Evolutionary conservation across 2,888 invertebrate species (phyloP).

Genomic region (Lissonota sp.): DNA sequence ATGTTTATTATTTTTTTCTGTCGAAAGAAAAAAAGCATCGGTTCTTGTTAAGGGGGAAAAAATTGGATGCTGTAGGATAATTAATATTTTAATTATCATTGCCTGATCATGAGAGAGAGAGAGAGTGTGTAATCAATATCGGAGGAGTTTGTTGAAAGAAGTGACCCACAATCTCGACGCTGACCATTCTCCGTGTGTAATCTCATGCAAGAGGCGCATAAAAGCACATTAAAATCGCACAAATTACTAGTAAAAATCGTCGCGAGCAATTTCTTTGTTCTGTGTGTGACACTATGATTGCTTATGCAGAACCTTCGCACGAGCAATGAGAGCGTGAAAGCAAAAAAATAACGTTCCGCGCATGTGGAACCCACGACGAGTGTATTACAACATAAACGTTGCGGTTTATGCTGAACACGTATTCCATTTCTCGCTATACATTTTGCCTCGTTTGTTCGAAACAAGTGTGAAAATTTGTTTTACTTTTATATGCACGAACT

Average conservation of each 20-base stretch:
- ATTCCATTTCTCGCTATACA: constrained; percentile 27
- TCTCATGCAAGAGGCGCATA: too few species aligned
- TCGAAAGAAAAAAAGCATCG: too few species aligned
- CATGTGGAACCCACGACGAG: constrained; percentile 51
- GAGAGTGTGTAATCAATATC: background rate
- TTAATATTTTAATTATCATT: too few species aligned
- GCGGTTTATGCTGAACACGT: constrained; percentile 53
- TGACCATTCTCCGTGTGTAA: too few species aligned
- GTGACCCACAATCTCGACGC: background rate
- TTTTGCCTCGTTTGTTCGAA: constrained; percentile 29
- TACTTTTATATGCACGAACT: background rate
- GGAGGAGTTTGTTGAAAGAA: background rate
- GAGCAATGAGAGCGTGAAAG: constrained; percentile 82
- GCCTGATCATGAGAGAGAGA: background rate
- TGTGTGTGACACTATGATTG: constrained; percentile 43
- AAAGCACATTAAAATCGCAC: background rate
- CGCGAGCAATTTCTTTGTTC: constrained; percentile 53
- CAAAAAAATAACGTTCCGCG: constrained; percentile 71
- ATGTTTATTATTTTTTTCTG: too few species aligned
- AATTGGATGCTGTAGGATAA: too few species aligned
- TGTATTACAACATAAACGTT: constrained; percentile 71
- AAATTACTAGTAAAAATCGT: constrained; percentile 11
- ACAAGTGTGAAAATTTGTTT: constrained; percentile 22
- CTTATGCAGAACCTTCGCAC: constrained; percentile 75
- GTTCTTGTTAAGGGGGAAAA: too few species aligned